A percentile compares a stretch with the other conserved stretches of the same genome.
Evolutionary conservation across 2,113 vertebrate genomes (phyloP).

Genomic region (Corvus cornix): DNA sequence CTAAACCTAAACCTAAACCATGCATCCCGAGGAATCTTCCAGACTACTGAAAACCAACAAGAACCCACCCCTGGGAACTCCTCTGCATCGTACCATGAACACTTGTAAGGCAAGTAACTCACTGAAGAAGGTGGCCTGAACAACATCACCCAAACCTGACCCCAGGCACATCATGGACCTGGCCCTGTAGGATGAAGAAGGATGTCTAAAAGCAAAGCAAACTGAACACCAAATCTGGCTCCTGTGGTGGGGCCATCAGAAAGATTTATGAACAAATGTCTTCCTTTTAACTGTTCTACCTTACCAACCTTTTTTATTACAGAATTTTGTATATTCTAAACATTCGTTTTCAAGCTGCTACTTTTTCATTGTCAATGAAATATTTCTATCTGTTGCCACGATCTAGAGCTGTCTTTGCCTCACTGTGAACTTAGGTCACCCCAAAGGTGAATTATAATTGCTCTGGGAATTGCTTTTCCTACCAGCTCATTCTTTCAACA

Average conservation of each 20-base stretch:
- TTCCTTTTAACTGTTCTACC: not conserved
- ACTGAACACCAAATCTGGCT: not conserved
- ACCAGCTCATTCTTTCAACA: not conserved
- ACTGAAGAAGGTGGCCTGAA: not conserved
- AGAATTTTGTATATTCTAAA: not conserved
- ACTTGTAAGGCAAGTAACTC: not conserved
- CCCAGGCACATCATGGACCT: not conserved
- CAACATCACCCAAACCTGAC: not conserved
- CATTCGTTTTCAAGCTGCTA: not conserved
- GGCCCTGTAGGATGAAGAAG: not conserved
- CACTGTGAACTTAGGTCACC: not conserved
- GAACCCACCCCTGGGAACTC: not conserved
- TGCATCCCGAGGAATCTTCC: not conserved
- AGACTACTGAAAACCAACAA: not conserved
- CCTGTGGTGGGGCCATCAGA: not conserved
- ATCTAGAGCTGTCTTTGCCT: not conserved
- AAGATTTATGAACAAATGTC: not conserved
- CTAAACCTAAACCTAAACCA: not conserved
- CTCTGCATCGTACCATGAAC: fast-evolving
- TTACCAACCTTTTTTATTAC: not conserved
- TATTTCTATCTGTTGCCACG: not conserved
- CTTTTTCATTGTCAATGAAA: not conserved
- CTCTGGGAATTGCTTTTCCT: not conserved
- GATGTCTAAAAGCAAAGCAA: not conserved
- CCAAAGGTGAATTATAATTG: not conserved